A percentile compares a stretch with the other conserved stretches of the same genome.
These are phyloP conservation scores for Ianthella basta DNA, from an alignment of 37 sponge, comb jelly and placozoan species.

Conservation along the genomic window DNA sequence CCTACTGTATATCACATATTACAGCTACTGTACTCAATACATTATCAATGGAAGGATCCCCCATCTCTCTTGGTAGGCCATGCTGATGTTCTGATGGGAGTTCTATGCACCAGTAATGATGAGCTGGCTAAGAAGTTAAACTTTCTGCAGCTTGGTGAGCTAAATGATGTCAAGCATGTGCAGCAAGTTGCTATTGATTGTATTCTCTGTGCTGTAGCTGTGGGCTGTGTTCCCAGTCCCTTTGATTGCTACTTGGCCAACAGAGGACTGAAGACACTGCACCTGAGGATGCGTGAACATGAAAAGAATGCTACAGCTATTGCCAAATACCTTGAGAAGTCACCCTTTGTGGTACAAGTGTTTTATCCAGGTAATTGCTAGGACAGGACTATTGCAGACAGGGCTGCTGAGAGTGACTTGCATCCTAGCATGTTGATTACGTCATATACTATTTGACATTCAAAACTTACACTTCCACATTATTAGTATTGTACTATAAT, in stretches of 20 bases:
- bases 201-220: constrained; percentile 46
- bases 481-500: too few species aligned
- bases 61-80: constrained; percentile 64
- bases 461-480: not conserved
- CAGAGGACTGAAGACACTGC: constrained; percentile 93
- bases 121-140: constrained; percentile 66
- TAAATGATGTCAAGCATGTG: not conserved
- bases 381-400: too few species aligned
- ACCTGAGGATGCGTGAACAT: constrained; percentile 93
- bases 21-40: too few species aligned
- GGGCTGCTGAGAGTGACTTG: too few species aligned
- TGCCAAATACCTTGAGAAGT: constrained; percentile 71
- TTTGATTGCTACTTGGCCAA: constrained; percentile 97
- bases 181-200: not conserved
- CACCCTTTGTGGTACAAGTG: constrained; percentile 61
- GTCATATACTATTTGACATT: not conserved
- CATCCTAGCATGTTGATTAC: not conserved
- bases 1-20: too few species aligned
- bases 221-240: constrained; percentile 91
- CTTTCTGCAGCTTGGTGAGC: constrained; percentile 80
- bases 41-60: too few species aligned
- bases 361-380: constrained; percentile 76
- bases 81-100: constrained; percentile 96
- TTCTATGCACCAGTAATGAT: constrained; percentile 74
- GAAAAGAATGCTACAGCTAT: constrained; percentile 87